phyloP scores from a whole-genome alignment of 2,797 vertebrate species.

The Percopsis omiscomaycus region DNA sequence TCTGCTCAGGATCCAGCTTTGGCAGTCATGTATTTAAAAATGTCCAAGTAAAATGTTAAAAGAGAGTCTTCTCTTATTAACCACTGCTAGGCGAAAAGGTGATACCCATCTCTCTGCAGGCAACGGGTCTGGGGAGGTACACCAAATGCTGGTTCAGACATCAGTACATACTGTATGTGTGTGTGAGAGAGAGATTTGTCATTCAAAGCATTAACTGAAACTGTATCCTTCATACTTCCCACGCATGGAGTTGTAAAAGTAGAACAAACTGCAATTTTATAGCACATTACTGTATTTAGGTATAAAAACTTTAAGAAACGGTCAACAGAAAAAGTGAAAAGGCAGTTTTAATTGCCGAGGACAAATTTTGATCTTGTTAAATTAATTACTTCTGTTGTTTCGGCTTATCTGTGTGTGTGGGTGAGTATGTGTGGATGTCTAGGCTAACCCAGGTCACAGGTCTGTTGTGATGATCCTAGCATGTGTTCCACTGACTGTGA shows the following conservation, averaged over 20 bases:
- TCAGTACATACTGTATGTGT: conserved; percentile 3
- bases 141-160: conserved; percentile 35
- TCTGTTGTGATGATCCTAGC: conserved; percentile 1
- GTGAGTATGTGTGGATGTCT: not conserved
- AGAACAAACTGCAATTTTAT: not conserved
- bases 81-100: conserved; percentile 10
- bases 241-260: not conserved
- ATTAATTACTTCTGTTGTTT: conserved; percentile 9
- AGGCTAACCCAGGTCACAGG: conserved; percentile 28
- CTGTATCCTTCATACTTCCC: not conserved
- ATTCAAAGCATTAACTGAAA: not conserved
- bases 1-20: not conserved
- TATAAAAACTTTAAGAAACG: not conserved
- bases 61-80: no score
- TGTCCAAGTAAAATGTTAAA: no score
- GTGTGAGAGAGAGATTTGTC: not conserved
- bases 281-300: not conserved
- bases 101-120: conserved; percentile 28
- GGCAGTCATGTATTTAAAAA: no score
- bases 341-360: not conserved
- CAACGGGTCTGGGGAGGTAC: not conserved
- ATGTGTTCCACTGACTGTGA: not conserved
- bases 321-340: not conserved
- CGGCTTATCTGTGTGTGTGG: conserved; percentile 6
- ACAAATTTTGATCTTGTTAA: conserved; percentile 16